Evolutionary conservation across 2,113 vertebrate species (phyloP).

Genomic region (Nyctereutes procyonoides): DNA sequence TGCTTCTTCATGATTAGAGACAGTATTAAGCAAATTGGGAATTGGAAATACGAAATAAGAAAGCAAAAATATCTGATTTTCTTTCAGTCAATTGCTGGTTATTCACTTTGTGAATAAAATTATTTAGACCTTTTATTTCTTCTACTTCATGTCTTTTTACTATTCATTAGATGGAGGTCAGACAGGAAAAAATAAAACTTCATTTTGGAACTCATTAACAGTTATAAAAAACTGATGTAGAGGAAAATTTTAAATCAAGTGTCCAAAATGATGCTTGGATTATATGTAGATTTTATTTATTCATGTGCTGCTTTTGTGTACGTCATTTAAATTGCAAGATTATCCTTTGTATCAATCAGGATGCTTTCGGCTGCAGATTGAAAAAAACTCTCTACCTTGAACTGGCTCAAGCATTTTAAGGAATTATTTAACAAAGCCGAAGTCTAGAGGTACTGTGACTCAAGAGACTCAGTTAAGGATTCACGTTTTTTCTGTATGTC

Average conservation of each 20-base stretch:
- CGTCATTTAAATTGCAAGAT: constrained; percentile 42
- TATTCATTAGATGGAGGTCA: neutral
- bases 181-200: neutral
- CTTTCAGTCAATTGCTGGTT: neutral
- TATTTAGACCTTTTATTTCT: constrained; percentile 6
- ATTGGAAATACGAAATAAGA: neutral
- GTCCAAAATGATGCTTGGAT: neutral
- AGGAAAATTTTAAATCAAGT: neutral
- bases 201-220: neutral
- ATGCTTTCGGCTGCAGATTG: neutral
- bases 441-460: neutral
- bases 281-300: neutral
- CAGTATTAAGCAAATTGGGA: neutral
- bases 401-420: neutral
- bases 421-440: neutral
- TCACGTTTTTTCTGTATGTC: neutral
- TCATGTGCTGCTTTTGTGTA: neutral
- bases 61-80: neutral
- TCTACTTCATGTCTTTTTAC: constrained; percentile 22
- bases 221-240: neutral
- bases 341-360: neutral
- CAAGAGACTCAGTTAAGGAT: neutral
- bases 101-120: constrained; percentile 34
- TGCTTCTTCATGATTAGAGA: neutral
- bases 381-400: neutral